These are phyloP conservation scores for Aphelenchoides avenae DNA, from an alignment of 1,140 invertebrate species.

Conservation along the genomic window DNA sequence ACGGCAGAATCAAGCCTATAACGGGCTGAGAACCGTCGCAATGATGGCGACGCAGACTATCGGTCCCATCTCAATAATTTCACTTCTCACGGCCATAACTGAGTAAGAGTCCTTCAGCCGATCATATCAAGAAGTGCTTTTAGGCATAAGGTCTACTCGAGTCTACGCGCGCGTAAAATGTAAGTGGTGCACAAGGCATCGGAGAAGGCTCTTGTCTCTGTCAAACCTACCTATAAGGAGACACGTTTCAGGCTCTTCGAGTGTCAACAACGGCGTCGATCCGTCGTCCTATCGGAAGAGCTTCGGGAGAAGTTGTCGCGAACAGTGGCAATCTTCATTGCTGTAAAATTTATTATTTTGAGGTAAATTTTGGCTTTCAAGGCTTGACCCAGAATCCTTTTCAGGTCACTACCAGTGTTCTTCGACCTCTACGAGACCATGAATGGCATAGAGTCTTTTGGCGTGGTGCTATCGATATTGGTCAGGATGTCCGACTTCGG, in stretches of 20 bases:
- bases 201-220: not conserved
- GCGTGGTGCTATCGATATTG: constrained; percentile 32
- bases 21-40: constrained; percentile 32
- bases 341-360: constrained; percentile 42
- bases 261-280: constrained; percentile 41
- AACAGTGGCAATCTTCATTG: constrained; percentile 45
- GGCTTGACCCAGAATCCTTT: not conserved
- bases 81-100: constrained; percentile 26
- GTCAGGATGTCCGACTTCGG: constrained; percentile 45
- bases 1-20: constrained; percentile 30
- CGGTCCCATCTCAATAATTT: constrained; percentile 35
- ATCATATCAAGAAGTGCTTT: not conserved
- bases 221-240: constrained; percentile 1
- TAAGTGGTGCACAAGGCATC: constrained; percentile 17
- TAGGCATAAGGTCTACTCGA: constrained; percentile 45
- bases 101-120: constrained; percentile 8
- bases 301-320: constrained; percentile 41
- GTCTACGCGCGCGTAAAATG: constrained; percentile 38
- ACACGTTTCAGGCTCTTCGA: constrained; percentile 41
- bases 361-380: constrained; percentile 17
- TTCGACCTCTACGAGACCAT: constrained; percentile 45
- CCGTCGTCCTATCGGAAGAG: constrained; percentile 40
- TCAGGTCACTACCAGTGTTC: constrained; percentile 40
- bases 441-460: constrained; percentile 47
- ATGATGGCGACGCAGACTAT: constrained; percentile 44